A percentile compares a stretch with the other conserved stretches of the same genome.
These are phyloP conservation scores for Steatocranus sp. DNA, from an alignment of 2,797 vertebrate species.

Conservation along the genomic window DNA sequence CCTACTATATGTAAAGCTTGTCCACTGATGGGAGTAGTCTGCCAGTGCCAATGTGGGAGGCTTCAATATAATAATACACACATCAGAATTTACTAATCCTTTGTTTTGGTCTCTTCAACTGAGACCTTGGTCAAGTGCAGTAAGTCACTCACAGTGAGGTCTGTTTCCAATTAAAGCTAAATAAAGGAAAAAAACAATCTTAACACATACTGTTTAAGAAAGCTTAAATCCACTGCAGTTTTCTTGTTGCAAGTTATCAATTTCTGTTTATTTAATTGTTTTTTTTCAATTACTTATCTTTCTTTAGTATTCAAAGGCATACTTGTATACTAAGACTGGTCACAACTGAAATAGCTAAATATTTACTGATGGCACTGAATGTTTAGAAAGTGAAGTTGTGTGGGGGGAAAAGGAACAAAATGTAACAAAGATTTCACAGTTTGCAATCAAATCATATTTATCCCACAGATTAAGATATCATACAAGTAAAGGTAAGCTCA, in stretches of 20 bases:
- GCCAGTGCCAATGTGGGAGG: conserved; percentile 41
- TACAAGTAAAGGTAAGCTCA: background rate
- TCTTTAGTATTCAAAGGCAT: background rate
- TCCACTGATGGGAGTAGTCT: conserved; percentile 15
- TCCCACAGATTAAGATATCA: background rate
- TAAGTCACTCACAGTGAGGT: background rate
- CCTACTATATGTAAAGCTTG: conserved; percentile 22
- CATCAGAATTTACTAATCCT: conserved; percentile 64
- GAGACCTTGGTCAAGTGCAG: conserved; percentile 34
- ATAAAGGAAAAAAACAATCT: background rate
- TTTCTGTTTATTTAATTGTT: background rate
- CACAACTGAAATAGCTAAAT: background rate
- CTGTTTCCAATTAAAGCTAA: background rate
- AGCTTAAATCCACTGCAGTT: background rate
- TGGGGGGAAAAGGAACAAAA: background rate
- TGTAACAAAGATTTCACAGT: background rate
- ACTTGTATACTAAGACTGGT: background rate
- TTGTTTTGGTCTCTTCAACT: conserved; percentile 33
- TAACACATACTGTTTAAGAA: background rate
- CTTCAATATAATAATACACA: conserved; percentile 41
- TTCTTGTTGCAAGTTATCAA: background rate
- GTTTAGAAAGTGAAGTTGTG: background rate
- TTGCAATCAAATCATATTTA: background rate
- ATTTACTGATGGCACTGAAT: background rate
- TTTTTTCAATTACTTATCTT: background rate